Evolutionary conservation across 92 coral and sea anemone genomes (phyloP).

Genomic region (Actinernus sp.): DNA sequence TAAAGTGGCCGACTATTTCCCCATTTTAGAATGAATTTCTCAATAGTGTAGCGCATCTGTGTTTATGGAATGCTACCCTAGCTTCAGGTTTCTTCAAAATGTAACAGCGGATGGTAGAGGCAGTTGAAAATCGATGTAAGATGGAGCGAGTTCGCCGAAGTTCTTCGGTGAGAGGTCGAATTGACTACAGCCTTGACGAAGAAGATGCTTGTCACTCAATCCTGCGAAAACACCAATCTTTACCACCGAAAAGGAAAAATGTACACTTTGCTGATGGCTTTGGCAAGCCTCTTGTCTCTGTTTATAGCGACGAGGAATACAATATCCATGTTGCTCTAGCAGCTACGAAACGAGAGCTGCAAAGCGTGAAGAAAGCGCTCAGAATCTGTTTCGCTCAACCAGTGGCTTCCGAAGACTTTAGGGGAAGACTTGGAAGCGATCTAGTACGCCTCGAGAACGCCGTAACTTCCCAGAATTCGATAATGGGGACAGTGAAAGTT

Average conservation of each 20-base stretch:
- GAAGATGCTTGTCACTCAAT: conserved; percentile 76
- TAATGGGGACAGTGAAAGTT: conserved; percentile 97
- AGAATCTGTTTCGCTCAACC: conserved; percentile 89
- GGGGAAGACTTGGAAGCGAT: conserved; percentile 68
- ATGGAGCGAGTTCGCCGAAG: conserved; percentile 30
- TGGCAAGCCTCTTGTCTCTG: conserved; percentile 93
- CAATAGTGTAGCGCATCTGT: too few species aligned
- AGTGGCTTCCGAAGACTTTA: conserved; percentile 74
- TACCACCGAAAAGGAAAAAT: conserved; percentile 79
- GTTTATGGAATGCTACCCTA: too few species aligned
- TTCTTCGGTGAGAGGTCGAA: conserved; percentile 44
- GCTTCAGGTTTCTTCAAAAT: too few species aligned
- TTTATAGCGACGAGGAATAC: conserved; percentile 87
- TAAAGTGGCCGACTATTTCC: too few species aligned
- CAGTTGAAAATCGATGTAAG: too few species aligned
- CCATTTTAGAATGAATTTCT: too few species aligned
- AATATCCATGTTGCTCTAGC: conserved; percentile 91
- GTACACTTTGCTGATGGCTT: conserved; percentile 98
- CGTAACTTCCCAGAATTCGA: conserved; percentile 85
- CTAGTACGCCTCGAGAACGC: conserved; percentile 91
- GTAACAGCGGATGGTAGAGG: too few species aligned
- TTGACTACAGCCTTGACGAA: conserved; percentile 10
- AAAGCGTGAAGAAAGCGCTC: conserved; percentile 77
- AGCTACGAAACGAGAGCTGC: conserved; percentile 64
- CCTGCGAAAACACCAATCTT: conserved; percentile 84